These are phyloP conservation scores for Neotoma lepida DNA, from an alignment of 2,113 vertebrate genomes.

Conservation along the genomic window DNA sequence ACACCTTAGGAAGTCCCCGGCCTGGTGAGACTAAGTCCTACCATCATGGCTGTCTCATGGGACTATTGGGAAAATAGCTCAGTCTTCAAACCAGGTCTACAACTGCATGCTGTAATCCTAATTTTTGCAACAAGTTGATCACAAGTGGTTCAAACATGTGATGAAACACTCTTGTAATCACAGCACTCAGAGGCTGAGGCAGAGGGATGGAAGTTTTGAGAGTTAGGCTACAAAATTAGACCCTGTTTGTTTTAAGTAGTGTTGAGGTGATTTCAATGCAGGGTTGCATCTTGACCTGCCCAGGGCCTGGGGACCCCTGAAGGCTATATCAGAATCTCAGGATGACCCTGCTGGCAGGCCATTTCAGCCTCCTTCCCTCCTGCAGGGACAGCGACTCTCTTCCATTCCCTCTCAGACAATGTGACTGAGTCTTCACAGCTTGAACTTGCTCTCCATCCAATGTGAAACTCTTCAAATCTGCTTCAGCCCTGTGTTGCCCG, in stretches of 20 bases:
- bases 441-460: neutral
- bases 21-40: neutral
- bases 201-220: neutral
- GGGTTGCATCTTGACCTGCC: neutral
- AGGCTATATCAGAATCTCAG: neutral
- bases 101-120: neutral
- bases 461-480: neutral
- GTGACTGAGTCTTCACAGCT: neutral
- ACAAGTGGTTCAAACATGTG: neutral
- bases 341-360: neutral
- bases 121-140: neutral
- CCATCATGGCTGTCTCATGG: too few relatives aligned
- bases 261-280: neutral
- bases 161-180: neutral
- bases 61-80: neutral
- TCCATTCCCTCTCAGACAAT: neutral
- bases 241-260: neutral
- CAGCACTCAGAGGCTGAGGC: neutral
- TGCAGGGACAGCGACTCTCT: neutral
- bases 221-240: too few relatives aligned
- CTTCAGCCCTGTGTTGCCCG: neutral
- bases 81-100: neutral
- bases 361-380: too few relatives aligned
- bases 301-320: neutral
- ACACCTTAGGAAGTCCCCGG: neutral